Evolutionary conservation across 2,797 vertebrate species (phyloP).

Genomic region (Neoniphon sammara): DNA sequence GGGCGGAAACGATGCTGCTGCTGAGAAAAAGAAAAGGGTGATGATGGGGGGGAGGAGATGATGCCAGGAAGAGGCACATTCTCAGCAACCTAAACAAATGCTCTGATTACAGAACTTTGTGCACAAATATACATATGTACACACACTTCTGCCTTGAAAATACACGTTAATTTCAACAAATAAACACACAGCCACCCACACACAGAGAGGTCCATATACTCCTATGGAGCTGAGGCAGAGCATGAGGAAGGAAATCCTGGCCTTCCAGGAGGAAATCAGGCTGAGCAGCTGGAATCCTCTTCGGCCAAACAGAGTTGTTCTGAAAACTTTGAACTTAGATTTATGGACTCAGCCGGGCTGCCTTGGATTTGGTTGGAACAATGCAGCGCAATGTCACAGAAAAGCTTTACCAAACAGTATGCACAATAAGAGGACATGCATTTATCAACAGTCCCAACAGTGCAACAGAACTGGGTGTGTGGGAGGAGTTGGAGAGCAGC

Average conservation of each 20-base stretch:
- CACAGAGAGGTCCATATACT: slow-evolving; percentile 25
- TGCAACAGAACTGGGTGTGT: slow-evolving; percentile 62
- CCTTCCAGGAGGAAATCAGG: slow-evolving; percentile 59
- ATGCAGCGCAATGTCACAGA: slow-evolving; percentile 53
- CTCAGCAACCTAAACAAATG: slow-evolving; percentile 70
- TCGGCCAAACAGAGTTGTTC: slow-evolving; percentile 47
- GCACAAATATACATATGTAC: slow-evolving; percentile 35
- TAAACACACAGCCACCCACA: slow-evolving; percentile 6
- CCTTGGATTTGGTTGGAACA: slow-evolving; percentile 45
- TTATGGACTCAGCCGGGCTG: slow-evolving; percentile 47
- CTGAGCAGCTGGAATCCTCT: slow-evolving; percentile 60
- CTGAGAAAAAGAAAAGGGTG: slow-evolving; percentile 67
- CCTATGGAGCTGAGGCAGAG: slow-evolving; percentile 28
- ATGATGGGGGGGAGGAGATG: slow-evolving; percentile 64
- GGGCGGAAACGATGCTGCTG: slow-evolving; percentile 46
- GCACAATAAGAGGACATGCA: slow-evolving; percentile 56
- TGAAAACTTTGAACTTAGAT: slow-evolving; percentile 69
- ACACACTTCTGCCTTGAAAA: slow-evolving; percentile 49
- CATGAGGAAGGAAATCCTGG: slow-evolving; percentile 64
- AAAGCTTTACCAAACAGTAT: slow-evolving; percentile 48
- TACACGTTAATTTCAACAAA: slow-evolving; percentile 61
- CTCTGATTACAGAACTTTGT: slow-evolving; percentile 72
- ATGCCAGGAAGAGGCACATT: slow-evolving; percentile 62
- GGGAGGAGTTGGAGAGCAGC: slow-evolving; percentile 62
- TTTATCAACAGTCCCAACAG: slow-evolving; percentile 58